Evolutionary conservation across 2,888 invertebrate species (phyloP), one percentile per base, ranked within the genome.

Genomic region (Mylabris sibirica): DNA sequence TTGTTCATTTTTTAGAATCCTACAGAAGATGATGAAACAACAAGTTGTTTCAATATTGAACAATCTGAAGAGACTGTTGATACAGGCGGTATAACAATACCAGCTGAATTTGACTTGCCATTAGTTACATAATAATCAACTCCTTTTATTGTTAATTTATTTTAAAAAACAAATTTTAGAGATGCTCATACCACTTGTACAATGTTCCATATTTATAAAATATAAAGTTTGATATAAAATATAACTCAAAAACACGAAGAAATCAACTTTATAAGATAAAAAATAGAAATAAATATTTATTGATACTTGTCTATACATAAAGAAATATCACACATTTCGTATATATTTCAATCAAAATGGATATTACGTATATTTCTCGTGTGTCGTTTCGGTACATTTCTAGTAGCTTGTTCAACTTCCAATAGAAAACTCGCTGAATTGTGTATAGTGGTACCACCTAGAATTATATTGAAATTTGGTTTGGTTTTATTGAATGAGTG

Each of bases 381-480:
- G 71, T 80, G 77, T 67, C 75, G 80, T 68, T 91, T 88, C 53
- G 90, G 88, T 2, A 90, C 86, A 4, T 92, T 91, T 67, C 87
- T 88, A 78, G 91, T 91, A 0, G 92, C 92, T 1, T 88, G 82
- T 67, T 90, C 87, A 0, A 95, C 90, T 85, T 96, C 95, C 67
- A 91, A 90, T 24, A 93, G 85, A 83, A 96, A 96, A 70, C 92
- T 92, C 20, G 89, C 84, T 0, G 95, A 94, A 83, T 98, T 99
- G 82, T 97, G 98, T 59, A 99, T 88, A 0, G 91, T 91, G 0
- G 97, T 97, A n/a, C 97, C 97, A 9, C 98, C 98, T 0, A 98
- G 85, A 66, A 97, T 89, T 20, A 97, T 90, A 76, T 91, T 90
- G 41, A 91, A 90, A 2, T 91, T 91, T 0, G 92, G 90, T 82